Conservation (phyloP, 2,888 invertebrate genomes). For the Athrips mouffetella region DNA sequence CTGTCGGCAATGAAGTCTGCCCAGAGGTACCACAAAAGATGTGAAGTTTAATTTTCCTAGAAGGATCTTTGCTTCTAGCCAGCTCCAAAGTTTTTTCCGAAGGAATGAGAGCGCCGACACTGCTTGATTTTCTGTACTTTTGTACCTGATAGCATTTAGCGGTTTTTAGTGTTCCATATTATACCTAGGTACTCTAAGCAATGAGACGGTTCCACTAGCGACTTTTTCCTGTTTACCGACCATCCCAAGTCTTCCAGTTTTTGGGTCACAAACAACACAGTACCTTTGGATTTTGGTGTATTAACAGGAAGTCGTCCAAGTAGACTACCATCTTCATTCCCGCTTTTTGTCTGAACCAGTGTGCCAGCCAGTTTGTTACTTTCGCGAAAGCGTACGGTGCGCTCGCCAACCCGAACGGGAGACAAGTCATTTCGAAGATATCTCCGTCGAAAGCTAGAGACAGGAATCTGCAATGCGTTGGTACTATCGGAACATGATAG, state of each 20-base stretch:
- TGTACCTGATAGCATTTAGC: neutral
- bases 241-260: slow-evolving; percentile 11
- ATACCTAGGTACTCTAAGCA: slow-evolving; percentile 19
- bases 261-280: neutral
- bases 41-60: slow-evolving; percentile 21
- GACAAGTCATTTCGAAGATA: slow-evolving; percentile 21
- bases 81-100: slow-evolving; percentile 9
- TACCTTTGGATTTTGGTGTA: too few species aligned
- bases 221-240: slow-evolving; percentile 18
- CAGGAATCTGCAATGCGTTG: slow-evolving; percentile 24
- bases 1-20: slow-evolving; percentile 15
- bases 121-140: neutral
- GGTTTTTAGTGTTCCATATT: slow-evolving; percentile 20
- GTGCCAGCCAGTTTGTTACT: slow-evolving; percentile 24
- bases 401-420: slow-evolving; percentile 24
- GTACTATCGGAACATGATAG: slow-evolving; percentile 20
- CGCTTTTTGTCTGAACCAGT: slow-evolving; percentile 9
- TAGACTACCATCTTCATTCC: too few species aligned
- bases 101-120: neutral
- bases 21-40: slow-evolving; percentile 17
- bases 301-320: too few species aligned
- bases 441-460: slow-evolving; percentile 18
- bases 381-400: slow-evolving; percentile 22
- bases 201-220: neutral
- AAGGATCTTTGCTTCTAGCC: slow-evolving; percentile 13